phyloP scores from a whole-genome alignment of 2,113 vertebrate genomes.

The Hoplias malabaricus region DNA sequence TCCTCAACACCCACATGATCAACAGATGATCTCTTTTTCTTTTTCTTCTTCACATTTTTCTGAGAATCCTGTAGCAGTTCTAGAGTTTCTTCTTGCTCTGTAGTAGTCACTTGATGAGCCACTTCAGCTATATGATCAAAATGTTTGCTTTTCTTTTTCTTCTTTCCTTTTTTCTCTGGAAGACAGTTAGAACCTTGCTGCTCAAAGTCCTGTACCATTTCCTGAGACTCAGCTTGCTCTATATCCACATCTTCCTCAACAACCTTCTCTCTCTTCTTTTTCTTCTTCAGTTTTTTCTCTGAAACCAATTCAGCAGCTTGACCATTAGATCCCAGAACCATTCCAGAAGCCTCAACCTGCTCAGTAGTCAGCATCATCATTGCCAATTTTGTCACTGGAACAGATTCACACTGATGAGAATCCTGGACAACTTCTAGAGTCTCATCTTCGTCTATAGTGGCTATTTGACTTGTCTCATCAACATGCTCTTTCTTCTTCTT shows the following conservation, averaged over 20 bases:
- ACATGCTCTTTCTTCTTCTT: neutral
- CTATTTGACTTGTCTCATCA: too few species aligned
- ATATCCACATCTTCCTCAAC: neutral
- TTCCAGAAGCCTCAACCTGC: too few species aligned
- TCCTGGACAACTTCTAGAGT: too few species aligned
- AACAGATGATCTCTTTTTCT: too few species aligned
- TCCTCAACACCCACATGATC: neutral
- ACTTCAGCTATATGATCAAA: too few species aligned
- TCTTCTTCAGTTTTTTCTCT: slow-evolving; percentile 1
- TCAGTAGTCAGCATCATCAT: too few species aligned
- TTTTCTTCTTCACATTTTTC: too few species aligned
- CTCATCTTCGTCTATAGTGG: too few species aligned
- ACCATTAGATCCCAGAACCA: too few species aligned
- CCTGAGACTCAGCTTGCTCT: slow-evolving; percentile 8
- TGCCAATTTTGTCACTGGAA: neutral
- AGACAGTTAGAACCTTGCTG: neutral
- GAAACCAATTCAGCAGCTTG: neutral
- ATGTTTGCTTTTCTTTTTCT: neutral
- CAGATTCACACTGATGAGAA: neutral
- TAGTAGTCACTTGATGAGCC: too few species aligned
- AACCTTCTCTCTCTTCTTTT: neutral
- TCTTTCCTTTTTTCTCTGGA: neutral
- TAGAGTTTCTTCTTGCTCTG: too few species aligned
- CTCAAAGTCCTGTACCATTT: neutral
- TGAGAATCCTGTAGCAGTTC: too few species aligned